phyloP scores from a whole-genome alignment of 1,140 invertebrate genomes.

The Drosophila kepulauana region DNA sequence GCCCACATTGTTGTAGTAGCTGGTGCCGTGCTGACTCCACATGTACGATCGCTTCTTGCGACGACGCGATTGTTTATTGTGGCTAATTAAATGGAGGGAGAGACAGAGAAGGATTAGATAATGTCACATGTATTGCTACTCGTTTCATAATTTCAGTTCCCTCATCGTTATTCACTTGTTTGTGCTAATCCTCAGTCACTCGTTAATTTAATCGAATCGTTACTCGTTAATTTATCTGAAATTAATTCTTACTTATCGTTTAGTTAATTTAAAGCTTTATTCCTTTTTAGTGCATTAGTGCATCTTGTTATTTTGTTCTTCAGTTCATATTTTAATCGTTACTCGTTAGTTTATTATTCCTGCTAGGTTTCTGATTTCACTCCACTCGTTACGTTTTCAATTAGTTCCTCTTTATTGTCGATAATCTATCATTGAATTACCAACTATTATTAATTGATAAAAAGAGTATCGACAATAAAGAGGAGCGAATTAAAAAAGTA shows the following conservation, averaged over 20 bases:
- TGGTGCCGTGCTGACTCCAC: conserved; percentile 79
- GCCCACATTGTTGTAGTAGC: conserved; percentile 86
- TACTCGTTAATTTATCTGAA: background rate
- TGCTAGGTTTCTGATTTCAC: no score
- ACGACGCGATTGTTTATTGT: conserved; percentile 85
- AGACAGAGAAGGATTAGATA: background rate
- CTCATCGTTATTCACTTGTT: no score
- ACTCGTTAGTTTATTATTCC: background rate
- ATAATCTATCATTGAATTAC: no score
- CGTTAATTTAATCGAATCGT: no score
- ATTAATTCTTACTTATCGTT: no score
- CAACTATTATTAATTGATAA: no score
- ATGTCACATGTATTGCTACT: background rate
- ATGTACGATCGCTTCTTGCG: conserved; percentile 87
- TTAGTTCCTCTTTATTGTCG: no score
- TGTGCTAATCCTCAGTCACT: background rate
- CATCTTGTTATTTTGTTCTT: no score
- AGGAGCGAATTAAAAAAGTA: no score
- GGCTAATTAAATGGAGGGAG: conserved; percentile 12
- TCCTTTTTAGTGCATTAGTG: no score
- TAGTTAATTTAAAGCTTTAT: no score
- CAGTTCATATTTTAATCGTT: background rate
- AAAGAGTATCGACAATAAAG: no score
- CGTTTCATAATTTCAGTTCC: background rate
- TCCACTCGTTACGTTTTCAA: background rate